Conservation (phyloP, 2,888 invertebrate genomes). For the Pyrocoelia pectoralis region DNA sequence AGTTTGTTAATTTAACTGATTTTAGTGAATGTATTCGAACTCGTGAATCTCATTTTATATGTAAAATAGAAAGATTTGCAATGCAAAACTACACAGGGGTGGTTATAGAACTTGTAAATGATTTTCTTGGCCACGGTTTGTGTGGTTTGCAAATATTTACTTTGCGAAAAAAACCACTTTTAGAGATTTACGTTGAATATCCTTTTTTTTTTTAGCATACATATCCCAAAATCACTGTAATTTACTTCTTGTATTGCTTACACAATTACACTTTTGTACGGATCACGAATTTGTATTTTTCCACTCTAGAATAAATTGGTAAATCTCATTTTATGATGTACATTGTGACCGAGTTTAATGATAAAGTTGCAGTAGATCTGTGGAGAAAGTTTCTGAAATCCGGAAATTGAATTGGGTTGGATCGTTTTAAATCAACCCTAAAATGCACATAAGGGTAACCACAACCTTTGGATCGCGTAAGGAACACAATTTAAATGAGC, state of each 20-base stretch:
- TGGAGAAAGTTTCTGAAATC: slow-evolving; percentile 15
- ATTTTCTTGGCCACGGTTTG: slow-evolving; percentile 31
- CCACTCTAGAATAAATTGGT: too few relatives aligned
- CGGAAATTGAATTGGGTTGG: slow-evolving; percentile 23
- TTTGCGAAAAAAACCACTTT: slow-evolving; percentile 25
- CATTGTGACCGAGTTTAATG: too few relatives aligned
- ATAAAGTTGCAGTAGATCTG: slow-evolving; percentile 19
- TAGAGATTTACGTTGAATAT: background rate
- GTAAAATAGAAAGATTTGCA: slow-evolving; percentile 36
- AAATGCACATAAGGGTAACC: slow-evolving; percentile 31
- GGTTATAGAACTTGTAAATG: slow-evolving; percentile 36
- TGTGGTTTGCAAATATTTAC: slow-evolving; percentile 32
- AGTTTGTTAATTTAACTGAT: slow-evolving; percentile 37
- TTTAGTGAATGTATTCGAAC: slow-evolving; percentile 33
- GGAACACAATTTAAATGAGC: slow-evolving; percentile 27
- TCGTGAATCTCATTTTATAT: slow-evolving; percentile 33
- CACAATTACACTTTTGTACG: too few relatives aligned
- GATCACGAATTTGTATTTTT: too few relatives aligned
- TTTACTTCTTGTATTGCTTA: background rate
- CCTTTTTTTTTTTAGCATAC: slow-evolving; percentile 12
- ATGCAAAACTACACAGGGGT: slow-evolving; percentile 31
- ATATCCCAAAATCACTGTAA: background rate
- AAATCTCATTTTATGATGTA: too few relatives aligned
- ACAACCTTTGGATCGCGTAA: slow-evolving; percentile 29
- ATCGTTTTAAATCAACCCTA: slow-evolving; percentile 35